A percentile compares a stretch with the other conserved stretches of the same genome.
phyloP scores from a whole-genome alignment of 2,797 vertebrate genomes.

The Lepilemur septentrionalis region DNA sequence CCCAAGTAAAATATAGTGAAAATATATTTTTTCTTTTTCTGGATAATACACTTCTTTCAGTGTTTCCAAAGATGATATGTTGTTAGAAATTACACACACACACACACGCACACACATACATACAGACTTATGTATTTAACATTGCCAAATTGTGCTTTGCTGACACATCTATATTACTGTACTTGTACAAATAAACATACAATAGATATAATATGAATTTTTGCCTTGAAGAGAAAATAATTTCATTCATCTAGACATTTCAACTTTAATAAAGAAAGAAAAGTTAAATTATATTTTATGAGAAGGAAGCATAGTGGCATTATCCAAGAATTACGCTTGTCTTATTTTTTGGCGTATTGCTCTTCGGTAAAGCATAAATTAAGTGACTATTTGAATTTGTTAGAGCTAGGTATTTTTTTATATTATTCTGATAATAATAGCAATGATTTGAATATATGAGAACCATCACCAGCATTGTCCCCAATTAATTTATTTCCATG shows the following conservation, averaged over 20 bases:
- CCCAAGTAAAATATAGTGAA: background rate
- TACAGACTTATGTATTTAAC: background rate
- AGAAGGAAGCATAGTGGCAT: constrained; percentile 14
- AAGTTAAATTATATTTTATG: constrained; percentile 43
- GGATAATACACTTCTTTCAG: background rate
- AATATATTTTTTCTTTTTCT: background rate
- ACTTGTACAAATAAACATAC: background rate
- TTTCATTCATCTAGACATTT: background rate
- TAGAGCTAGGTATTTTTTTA: background rate
- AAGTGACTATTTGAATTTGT: constrained; percentile 14
- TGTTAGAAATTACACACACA: background rate
- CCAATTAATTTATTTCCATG: constrained; percentile 1
- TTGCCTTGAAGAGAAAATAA: constrained; percentile 5
- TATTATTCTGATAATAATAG: constrained; percentile 4
- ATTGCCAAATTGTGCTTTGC: background rate
- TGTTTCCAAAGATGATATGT: background rate
- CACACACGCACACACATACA: background rate
- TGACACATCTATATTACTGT: background rate
- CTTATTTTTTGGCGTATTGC: background rate
- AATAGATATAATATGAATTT: background rate
- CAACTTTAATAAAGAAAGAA: constrained; percentile 23
- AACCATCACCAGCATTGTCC: background rate
- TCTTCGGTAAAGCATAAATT: constrained; percentile 11
- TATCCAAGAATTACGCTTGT: constrained; percentile 30
- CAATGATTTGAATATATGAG: constrained; percentile 34